These are phyloP conservation scores for Plumapathes pennacea DNA, from an alignment of 92 coral and sea anemone species.

Conservation along the genomic window DNA sequence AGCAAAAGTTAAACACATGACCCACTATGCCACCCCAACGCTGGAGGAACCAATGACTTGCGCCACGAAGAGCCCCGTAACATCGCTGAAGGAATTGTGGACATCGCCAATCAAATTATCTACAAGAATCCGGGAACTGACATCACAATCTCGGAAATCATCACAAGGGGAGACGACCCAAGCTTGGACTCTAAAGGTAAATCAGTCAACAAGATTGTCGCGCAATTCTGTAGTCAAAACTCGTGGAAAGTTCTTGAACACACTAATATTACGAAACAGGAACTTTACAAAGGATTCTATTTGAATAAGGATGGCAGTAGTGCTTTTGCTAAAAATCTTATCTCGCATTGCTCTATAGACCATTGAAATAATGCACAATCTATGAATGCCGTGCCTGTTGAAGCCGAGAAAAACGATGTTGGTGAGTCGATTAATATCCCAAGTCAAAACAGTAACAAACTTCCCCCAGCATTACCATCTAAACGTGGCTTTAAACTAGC, in stretches of 20 bases:
- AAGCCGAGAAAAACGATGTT: too few species aligned
- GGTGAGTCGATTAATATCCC: too few species aligned
- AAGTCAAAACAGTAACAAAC: too few species aligned
- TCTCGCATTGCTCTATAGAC: too few species aligned
- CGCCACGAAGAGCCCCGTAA: conserved; percentile 6
- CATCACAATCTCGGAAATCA: not conserved
- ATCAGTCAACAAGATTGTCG: not conserved
- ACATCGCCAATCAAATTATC: conserved; percentile 2
- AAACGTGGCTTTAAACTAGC: conserved; percentile 24
- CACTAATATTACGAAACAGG: conserved; percentile 30
- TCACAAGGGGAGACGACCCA: conserved; percentile 2
- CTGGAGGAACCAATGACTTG: conserved; percentile 12
- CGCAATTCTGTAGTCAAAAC: conserved; percentile 1
- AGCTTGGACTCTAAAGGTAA: conserved; percentile 8
- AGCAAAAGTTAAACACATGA: conserved; percentile 11
- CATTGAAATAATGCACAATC: too few species aligned
- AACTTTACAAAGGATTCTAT: conserved; percentile 32
- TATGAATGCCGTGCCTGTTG: too few species aligned
- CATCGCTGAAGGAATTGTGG: conserved; percentile 9
- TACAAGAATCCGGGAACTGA: not conserved
- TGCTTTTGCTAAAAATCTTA: conserved; percentile 6
- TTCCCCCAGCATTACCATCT: too few species aligned
- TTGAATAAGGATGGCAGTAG: conserved; percentile 38
- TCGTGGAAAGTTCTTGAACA: conserved; percentile 20
- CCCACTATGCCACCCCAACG: conserved; percentile 2